Percentiles rank a stretch among this genome's conserved stretches.
Conservation (phyloP, 2,888 invertebrate genomes). For the Barypeithes pellucidus region DNA sequence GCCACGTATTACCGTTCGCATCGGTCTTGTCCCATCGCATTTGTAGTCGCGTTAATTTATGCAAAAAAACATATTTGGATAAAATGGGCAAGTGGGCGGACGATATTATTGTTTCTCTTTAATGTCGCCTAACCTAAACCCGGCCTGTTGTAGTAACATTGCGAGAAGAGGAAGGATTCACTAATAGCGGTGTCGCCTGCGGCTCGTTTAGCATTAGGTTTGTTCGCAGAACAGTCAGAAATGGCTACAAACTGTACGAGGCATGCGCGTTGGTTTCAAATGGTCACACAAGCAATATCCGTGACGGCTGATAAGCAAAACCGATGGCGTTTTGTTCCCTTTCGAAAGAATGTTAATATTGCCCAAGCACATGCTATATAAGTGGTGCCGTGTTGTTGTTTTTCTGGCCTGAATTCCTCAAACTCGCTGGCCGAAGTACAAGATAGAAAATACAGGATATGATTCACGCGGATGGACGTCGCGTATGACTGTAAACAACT, state of each 20-base stretch:
- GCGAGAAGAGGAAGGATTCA: no score
- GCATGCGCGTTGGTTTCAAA: no score
- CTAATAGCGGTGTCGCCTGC: no score
- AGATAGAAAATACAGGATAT: conserved; percentile 44
- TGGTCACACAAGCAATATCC: no score
- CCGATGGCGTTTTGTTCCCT: background rate
- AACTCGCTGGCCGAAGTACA: conserved; percentile 37
- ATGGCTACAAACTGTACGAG: no score
- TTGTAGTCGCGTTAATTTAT: background rate
- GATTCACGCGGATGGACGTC: conserved; percentile 31
- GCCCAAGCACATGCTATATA: background rate
- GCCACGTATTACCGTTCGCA: conserved; percentile 9
- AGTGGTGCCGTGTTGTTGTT: conserved; percentile 22
- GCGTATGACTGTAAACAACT: conserved; percentile 38
- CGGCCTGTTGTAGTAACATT: no score
- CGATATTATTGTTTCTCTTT: no score
- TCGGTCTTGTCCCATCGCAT: conserved; percentile 24
- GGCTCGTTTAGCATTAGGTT: no score
- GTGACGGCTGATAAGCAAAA: no score
- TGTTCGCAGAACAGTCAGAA: no score
- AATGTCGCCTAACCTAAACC: no score
- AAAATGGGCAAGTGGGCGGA: no score
- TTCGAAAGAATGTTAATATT: conserved; percentile 1
- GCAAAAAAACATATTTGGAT: background rate
- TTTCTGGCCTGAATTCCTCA: conserved; percentile 47